phyloP scores from a whole-genome alignment of 2,888 invertebrate species.

The Oxycera nigricornis region DNA sequence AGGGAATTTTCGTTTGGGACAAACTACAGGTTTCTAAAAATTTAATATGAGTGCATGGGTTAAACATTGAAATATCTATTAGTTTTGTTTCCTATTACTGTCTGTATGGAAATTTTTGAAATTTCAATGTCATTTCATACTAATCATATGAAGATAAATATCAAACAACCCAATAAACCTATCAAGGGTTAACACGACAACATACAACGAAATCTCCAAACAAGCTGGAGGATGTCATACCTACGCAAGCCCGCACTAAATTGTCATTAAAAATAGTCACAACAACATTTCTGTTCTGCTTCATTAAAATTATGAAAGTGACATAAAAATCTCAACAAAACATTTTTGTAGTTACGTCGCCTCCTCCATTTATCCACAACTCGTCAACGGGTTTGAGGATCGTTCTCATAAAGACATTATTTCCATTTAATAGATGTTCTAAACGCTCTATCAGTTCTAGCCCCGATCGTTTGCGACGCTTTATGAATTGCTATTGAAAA shows the following conservation, averaged over 20 bases:
- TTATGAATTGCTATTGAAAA: conserved; percentile 17
- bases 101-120: too few relatives aligned
- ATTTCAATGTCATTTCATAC: neutral
- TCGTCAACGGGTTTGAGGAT: neutral
- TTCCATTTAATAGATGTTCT: conserved; percentile 32
- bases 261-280: conserved; percentile 30
- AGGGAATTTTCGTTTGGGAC: neutral
- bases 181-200: conserved; percentile 12
- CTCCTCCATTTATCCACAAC: neutral
- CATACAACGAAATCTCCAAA: neutral
- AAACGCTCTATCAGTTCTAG: neutral
- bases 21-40: too few relatives aligned
- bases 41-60: too few relatives aligned
- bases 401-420: conserved; percentile 42
- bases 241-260: conserved; percentile 25
- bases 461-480: conserved; percentile 19
- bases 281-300: conserved; percentile 30
- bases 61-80: neutral
- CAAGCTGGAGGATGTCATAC: neutral
- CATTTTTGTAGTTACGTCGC: neutral
- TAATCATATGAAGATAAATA: neutral
- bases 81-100: neutral
- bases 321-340: conserved; percentile 45
- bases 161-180: neutral
- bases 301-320: conserved; percentile 44